phyloP scores from a whole-genome alignment of 2,113 vertebrate species.

The Bubalus kerabau region DNA sequence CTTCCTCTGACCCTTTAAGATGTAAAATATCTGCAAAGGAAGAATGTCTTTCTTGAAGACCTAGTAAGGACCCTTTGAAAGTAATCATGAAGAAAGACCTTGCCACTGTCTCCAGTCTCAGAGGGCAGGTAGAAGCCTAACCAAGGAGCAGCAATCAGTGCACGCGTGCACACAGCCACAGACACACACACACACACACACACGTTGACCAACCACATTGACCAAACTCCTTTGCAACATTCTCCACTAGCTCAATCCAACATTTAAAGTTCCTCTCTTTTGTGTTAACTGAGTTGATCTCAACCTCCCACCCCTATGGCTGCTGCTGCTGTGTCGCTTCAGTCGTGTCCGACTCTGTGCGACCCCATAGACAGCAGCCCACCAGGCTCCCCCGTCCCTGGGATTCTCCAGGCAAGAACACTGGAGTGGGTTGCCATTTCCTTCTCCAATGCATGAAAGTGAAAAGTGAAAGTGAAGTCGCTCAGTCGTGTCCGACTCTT shows the following conservation, averaged over 20 bases:
- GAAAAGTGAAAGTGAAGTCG: no score
- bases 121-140: neutral
- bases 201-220: neutral
- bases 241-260: neutral
- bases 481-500: no score
- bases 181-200: accelerated
- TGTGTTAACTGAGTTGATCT: neutral
- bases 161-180: accelerated
- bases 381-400: no score
- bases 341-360: no score
- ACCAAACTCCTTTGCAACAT: neutral
- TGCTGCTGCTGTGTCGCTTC: no score
- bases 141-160: accelerated
- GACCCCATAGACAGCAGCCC: no score
- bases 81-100: neutral
- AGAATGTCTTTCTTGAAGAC: neutral
- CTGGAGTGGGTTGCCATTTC: no score
- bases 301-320: neutral
- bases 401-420: no score
- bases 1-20: neutral
- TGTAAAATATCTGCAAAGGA: neutral
- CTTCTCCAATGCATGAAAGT: no score
- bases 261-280: neutral
- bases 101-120: neutral
- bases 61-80: neutral